Percentiles rank a stretch among this genome's conserved stretches.
Conservation (phyloP, 1,140 invertebrate genomes). For the Drosophila simulans region DNA sequence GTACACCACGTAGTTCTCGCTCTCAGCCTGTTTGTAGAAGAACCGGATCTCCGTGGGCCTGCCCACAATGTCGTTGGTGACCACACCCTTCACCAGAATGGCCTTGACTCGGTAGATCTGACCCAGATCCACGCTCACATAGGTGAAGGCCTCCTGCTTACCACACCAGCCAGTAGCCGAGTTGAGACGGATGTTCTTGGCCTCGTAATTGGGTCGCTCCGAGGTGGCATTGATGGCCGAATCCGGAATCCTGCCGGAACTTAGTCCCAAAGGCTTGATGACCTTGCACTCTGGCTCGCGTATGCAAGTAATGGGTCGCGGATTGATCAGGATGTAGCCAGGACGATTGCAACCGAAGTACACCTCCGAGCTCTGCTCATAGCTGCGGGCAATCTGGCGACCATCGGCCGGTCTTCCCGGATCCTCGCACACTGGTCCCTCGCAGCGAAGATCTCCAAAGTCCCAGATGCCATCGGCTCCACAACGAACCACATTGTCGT, state of each 20-base stretch:
- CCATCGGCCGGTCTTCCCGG: slow-evolving; percentile 97
- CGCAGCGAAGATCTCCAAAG: slow-evolving; percentile 97
- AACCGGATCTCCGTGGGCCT: slow-evolving; percentile 97
- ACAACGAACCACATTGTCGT: slow-evolving; percentile 96
- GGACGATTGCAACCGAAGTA: slow-evolving; percentile 95
- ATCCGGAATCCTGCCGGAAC: slow-evolving; percentile 96
- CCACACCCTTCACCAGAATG: slow-evolving; percentile 96
- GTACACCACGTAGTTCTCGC: slow-evolving; percentile 97
- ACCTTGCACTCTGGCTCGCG: slow-evolving; percentile 97
- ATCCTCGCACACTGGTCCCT: slow-evolving; percentile 97
- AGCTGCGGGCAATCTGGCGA: slow-evolving; percentile 93
- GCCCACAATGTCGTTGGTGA: slow-evolving; percentile 97
- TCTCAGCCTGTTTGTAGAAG: slow-evolving; percentile 97
- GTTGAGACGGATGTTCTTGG: slow-evolving; percentile 94
- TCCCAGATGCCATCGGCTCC: slow-evolving; percentile 97
- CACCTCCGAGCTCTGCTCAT: slow-evolving; percentile 96
- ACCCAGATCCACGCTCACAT: slow-evolving; percentile 97
- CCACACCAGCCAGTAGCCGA: slow-evolving; percentile 98
- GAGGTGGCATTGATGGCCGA: slow-evolving; percentile 98
- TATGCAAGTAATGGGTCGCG: slow-evolving; percentile 94
- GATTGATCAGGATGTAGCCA: slow-evolving; percentile 97
- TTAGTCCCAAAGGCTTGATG: slow-evolving; percentile 94
- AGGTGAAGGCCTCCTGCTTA: slow-evolving; percentile 97
- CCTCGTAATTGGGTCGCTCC: slow-evolving; percentile 96
- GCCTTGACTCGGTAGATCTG: slow-evolving; percentile 95